These are phyloP conservation scores for Ophion ellenae DNA, from an alignment of 2,888 invertebrate genomes.

Conservation along the genomic window DNA sequence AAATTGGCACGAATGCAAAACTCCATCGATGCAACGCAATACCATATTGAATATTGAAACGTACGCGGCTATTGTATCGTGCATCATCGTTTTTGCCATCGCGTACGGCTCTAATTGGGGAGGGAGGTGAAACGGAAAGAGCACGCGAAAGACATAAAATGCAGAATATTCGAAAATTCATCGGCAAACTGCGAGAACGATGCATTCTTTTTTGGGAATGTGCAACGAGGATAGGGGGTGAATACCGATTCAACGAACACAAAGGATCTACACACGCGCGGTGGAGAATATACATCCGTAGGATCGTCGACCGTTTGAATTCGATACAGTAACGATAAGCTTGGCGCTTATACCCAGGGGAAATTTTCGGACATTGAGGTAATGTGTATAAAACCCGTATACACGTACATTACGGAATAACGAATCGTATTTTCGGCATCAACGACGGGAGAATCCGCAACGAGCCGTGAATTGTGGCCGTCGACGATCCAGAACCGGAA, in stretches of 20 bases:
- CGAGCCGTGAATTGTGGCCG: slow-evolving; percentile 72
- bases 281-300: slow-evolving; percentile 30
- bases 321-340: slow-evolving; percentile 55
- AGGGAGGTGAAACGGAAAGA: too few species aligned
- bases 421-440: slow-evolving; percentile 28
- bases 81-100: too few species aligned
- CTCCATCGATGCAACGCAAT: too few species aligned
- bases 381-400: slow-evolving; percentile 5
- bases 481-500: slow-evolving; percentile 51
- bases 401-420: slow-evolving; percentile 57
- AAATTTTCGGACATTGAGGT: slow-evolving; percentile 67
- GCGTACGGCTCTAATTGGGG: too few species aligned
- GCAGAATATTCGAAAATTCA: too few species aligned
- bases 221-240: background rate
- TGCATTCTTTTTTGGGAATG: slow-evolving; percentile 19
- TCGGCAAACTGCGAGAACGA: too few species aligned
- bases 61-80: too few species aligned
- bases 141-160: too few species aligned
- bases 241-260: slow-evolving; percentile 23
- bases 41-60: too few species aligned
- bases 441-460: slow-evolving; percentile 64
- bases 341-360: slow-evolving; percentile 66
- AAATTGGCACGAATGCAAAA: too few species aligned
- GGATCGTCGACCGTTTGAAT: slow-evolving; percentile 29
- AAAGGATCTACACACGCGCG: slow-evolving; percentile 9